Evolutionary conservation across 2,113 vertebrate genomes (phyloP), one percentile per base, ranked within the genome.

Genomic region (Charadrius vociferus): DNA sequence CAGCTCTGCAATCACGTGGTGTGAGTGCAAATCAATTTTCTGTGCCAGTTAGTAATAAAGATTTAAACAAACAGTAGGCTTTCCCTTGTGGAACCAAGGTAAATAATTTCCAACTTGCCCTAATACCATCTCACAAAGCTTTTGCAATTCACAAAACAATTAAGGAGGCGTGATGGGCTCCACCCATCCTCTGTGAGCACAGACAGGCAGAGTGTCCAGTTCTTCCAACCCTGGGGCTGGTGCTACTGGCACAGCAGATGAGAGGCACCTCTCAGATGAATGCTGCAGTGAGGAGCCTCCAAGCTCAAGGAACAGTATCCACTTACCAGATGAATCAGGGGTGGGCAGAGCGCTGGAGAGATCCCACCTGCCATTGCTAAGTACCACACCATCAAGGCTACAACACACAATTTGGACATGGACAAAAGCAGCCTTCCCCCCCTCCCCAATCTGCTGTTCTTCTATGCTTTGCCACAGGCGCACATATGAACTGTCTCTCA

Each of bases 21-120:
- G 7, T 10, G 16, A 84, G 23, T 0, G 0, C 1, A 3, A 47
- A 43, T 37, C 62, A 52, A 18, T 32, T 53, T 75, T 58, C 37
- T 81, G 37, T 37, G 30, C 14, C 36, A 81, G 36, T 52, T 9
- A 22, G 58, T 19, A 56, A 52, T 13, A 52, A 59, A 37, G 26
- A 53, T 10, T 16, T 24, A 72, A 70, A 39, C 22, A 56, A 82
- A 43, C 1, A 1, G 14, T 10, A 52, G 10, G 21, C 58, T 43
- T 77, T 66, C 23, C 26, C 19, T 75, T 67, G 18, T 4, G 26
- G 8, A 15, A 7, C 17, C 18, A 68, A 63, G 37, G 27, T 53
- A 81, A 77, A 37, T n/a, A 20, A 71, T 41, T 90, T 84, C 67
- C 13, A 9, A 29, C 26, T 67, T 37, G 34, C 47, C 27, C 61